Percentiles rank a stretch among this genome's conserved stretches.
Evolutionary conservation across 2,888 invertebrate species (phyloP).

Genomic region (Drosophila dives): DNA sequence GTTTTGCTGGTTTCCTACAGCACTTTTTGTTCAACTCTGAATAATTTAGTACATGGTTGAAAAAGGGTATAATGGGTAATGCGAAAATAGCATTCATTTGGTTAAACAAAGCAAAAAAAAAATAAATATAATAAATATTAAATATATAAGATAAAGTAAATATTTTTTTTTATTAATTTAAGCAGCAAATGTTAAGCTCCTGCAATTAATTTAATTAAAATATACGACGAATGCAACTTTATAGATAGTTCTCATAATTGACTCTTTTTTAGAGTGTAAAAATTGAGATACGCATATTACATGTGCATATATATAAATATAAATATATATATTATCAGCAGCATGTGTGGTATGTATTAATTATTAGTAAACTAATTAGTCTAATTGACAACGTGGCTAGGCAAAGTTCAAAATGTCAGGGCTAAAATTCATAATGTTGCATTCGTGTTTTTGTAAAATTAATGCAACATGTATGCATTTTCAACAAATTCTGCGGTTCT

Average conservation of each 20-base stretch:
- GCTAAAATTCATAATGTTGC: conserved; percentile 53
- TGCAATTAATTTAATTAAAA: neutral
- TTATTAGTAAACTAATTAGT: conserved; percentile 71
- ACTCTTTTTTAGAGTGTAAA: neutral
- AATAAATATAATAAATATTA: neutral
- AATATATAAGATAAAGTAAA: neutral
- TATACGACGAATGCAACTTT: neutral
- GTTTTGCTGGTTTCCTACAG: conserved; percentile 8
- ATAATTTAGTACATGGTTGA: neutral
- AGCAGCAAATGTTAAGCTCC: neutral
- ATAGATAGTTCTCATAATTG: neutral
- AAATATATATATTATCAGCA: conserved; percentile 5
- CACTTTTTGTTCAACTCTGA: neutral
- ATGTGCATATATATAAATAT: conserved; percentile 7
- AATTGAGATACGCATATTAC: neutral
- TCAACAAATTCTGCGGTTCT: conserved; percentile 60
- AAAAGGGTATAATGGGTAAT: no score
- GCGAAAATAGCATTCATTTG: neutral
- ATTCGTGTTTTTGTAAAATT: conserved; percentile 61
- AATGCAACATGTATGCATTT: conserved; percentile 50
- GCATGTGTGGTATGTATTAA: conserved; percentile 51
- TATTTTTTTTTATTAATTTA: neutral
- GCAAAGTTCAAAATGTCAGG: conserved; percentile 45
- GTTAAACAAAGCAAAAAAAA: neutral
- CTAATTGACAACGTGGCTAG: conserved; percentile 65